Evolutionary conservation across 2,113 vertebrate species (phyloP).

Genomic region (Anoplopoma fimbria): DNA sequence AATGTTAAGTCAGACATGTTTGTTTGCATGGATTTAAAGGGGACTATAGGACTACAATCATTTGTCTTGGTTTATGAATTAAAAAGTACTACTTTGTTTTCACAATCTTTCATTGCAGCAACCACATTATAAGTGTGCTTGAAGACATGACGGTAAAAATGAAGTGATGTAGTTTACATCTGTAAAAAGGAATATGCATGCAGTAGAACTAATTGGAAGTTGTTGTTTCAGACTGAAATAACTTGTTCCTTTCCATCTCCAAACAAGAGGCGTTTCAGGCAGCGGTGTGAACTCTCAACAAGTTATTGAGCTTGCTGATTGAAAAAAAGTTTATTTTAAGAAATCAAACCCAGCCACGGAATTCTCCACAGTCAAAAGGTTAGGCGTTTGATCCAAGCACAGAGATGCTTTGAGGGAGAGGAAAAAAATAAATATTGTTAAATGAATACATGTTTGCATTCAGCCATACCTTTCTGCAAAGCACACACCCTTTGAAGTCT

Average conservation of each 20-base stretch:
- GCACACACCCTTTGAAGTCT: constrained; percentile 77
- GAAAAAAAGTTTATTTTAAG: constrained; percentile 42
- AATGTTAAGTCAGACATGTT: background rate
- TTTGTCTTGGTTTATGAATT: background rate
- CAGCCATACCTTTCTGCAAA: constrained; percentile 75
- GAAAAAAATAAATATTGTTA: constrained; percentile 72
- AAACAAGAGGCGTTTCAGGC: constrained; percentile 65
- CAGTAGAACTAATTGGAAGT: constrained; percentile 65
- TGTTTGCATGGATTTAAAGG: constrained; percentile 11
- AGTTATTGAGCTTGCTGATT: constrained; percentile 50
- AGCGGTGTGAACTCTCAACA: constrained; percentile 47
- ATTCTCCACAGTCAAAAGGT: constrained; percentile 80
- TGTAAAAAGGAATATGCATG: constrained; percentile 21
- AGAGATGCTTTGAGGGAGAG: constrained; percentile 75
- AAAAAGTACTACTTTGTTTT: background rate
- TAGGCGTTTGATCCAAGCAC: constrained; percentile 80
- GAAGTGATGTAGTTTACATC: constrained; percentile 20
- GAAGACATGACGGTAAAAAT: constrained; percentile 1
- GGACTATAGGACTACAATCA: background rate
- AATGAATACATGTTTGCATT: constrained; percentile 83
- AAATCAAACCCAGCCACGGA: constrained; percentile 69
- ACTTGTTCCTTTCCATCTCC: constrained; percentile 53
- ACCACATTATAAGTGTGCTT: background rate
- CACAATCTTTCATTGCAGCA: background rate
- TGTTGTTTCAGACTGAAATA: constrained; percentile 61